Evolutionary conservation across 2,113 vertebrate genomes (phyloP).

Genomic region (Xiphophorus couchianus): DNA sequence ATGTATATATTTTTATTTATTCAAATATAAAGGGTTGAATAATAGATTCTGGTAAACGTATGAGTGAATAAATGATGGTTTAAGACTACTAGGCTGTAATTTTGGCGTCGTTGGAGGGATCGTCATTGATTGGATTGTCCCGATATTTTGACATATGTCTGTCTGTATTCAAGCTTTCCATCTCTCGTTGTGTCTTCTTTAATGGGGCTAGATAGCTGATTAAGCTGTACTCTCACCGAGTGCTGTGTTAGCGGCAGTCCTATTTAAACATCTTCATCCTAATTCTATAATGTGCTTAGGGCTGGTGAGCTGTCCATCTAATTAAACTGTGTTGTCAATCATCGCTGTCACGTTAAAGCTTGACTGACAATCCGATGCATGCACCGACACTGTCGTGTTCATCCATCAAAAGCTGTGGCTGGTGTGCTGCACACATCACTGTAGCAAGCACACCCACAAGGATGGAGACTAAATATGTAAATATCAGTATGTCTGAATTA

Average conservation of each 20-base stretch:
- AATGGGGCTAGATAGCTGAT: not conserved
- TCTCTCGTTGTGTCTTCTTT: slow-evolving; percentile 11
- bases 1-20: too few relatives aligned
- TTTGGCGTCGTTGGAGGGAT: too few relatives aligned
- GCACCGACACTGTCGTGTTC: slow-evolving; percentile 17
- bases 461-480: not conserved
- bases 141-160: not conserved
- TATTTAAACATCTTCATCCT: slow-evolving; percentile 54
- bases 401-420: slow-evolving; percentile 19
- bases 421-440: not conserved
- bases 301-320: slow-evolving; percentile 36
- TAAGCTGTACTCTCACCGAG: slow-evolving; percentile 28
- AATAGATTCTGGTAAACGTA: too few relatives aligned
- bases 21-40: too few relatives aligned
- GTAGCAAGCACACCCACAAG: not conserved
- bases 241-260: slow-evolving; percentile 47
- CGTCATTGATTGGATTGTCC: too few relatives aligned
- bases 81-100: too few relatives aligned
- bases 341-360: slow-evolving; percentile 30
- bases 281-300: slow-evolving; percentile 62
- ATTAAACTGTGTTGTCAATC: slow-evolving; percentile 50
- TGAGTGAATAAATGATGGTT: too few relatives aligned
- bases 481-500: not conserved
- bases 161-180: not conserved
- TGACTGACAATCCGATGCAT: not conserved